Base-by-base conservation (phyloP, 2,888 invertebrate species). In the Apeira syringaria region DNA sequence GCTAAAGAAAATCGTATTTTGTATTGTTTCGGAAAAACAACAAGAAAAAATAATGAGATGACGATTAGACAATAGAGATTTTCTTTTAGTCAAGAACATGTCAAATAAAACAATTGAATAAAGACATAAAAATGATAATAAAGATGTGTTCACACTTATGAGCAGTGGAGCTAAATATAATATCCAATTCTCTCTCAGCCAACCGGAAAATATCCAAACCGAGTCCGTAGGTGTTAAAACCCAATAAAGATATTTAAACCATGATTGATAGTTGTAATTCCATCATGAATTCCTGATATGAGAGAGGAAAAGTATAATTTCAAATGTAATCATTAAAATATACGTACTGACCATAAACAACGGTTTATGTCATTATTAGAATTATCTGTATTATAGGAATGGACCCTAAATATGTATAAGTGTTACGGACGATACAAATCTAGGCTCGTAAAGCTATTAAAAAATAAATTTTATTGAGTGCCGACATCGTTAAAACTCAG, bases 401-500 rank as follows among this genome's bases (percentile, higher is more conserved):
- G 51, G 61, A 47, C 50, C 53, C 65, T 68, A 68, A 70, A 68
- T 61, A 64, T 54, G 62, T 64, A 56, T 59, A 69, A 64, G 68
- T 71, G 69, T 75, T 70, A 71, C 68, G 69, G 70, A 62, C 61
- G 65, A 58, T 61, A 72, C 74, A 72, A 70, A 74, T 73, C 63
- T 67, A 67, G 65, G 47, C 50, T 58, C 64, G 64, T 73, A 74
- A 69, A 75, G 56, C 60, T 59, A 73, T 79, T 74, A 77, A 76
- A 77, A 75, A 72, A 74, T 73, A 74, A 70, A 76, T 76, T 82
- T 82, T 82, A 83, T 82, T 67, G 70, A 65, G 69, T 72, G 75
- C 56, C 60, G 73, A 75, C 71, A 68, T 74, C 80, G 79, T 84
- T 83, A 84, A 77, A 64, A 65, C 48, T 49, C 61, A 68, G 68